Evolutionary conservation across 2,888 invertebrate genomes (phyloP).

Genomic region (Chromoteleia sp.): DNA sequence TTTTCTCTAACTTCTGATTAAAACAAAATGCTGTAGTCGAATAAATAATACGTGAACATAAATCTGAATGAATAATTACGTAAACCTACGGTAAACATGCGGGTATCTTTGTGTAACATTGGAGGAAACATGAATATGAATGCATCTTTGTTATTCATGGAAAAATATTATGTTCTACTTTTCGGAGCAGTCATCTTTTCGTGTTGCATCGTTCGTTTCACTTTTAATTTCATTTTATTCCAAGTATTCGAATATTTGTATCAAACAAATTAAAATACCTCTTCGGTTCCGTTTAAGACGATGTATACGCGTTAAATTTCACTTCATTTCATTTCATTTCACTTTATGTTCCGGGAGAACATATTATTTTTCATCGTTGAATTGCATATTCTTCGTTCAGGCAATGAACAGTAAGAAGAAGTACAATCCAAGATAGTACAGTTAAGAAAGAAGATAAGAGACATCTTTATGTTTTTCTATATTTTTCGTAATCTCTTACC

Average conservation of each 20-base stretch:
- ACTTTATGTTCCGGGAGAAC: too few species aligned
- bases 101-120: slow-evolving; percentile 41
- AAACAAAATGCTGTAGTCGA: too few species aligned
- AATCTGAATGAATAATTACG: slow-evolving; percentile 29
- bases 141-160: slow-evolving; percentile 15
- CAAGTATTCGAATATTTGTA: too few species aligned
- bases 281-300: too few species aligned
- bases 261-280: too few species aligned
- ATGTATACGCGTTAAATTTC: too few species aligned
- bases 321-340: too few species aligned
- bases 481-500: background rate
- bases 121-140: slow-evolving; percentile 27
- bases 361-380: too few species aligned
- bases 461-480: background rate
- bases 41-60: background rate
- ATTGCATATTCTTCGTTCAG: too few species aligned
- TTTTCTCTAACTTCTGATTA: too few species aligned
- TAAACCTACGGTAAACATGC: slow-evolving; percentile 45
- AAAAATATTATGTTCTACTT: slow-evolving; percentile 27
- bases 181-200: slow-evolving; percentile 5
- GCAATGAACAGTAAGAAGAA: background rate
- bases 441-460: background rate
- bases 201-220: background rate
- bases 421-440: background rate
- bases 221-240: background rate